Conservation (phyloP, 1,140 invertebrate genomes). For the Pachyrhynchus sulphureomaculatus region DNA sequence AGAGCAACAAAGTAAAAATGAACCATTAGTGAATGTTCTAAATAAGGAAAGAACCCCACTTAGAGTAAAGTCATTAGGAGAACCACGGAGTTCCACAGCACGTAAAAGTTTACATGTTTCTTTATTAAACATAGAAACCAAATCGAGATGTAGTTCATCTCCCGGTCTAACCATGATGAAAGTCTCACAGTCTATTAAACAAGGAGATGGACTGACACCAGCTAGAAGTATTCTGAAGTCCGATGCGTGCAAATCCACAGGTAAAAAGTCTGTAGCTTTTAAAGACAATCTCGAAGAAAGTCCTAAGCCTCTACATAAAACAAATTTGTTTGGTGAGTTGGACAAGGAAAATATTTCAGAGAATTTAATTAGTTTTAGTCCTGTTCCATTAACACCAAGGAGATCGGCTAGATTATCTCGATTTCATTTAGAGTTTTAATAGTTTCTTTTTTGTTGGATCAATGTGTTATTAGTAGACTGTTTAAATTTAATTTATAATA, state of each 20-base stretch:
- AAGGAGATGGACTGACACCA: slow-evolving; percentile 30
- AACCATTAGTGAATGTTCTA: too few species aligned
- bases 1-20: too few species aligned
- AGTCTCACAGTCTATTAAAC: slow-evolving; percentile 34
- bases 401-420: background rate
- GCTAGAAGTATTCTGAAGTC: slow-evolving; percentile 39
- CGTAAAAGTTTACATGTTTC: slow-evolving; percentile 21
- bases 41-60: background rate
- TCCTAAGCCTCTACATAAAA: background rate
- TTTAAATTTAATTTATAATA: too few species aligned
- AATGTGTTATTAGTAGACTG: too few species aligned
- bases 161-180: slow-evolving; percentile 40
- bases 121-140: background rate
- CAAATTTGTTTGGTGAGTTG: background rate
- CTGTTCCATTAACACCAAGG: too few species aligned
- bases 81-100: background rate
- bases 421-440: too few species aligned
- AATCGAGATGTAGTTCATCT: slow-evolving; percentile 9
- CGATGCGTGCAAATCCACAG: slow-evolving; percentile 23
- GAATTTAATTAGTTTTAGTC: too few species aligned
- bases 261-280: slow-evolving; percentile 38
- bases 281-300: background rate
- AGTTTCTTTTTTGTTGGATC: too few species aligned
- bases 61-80: background rate
- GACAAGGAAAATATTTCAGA: slow-evolving; percentile 12